Base-by-base conservation (phyloP, 2,888 invertebrate genomes). In the Spisula subtruncata region DNA sequence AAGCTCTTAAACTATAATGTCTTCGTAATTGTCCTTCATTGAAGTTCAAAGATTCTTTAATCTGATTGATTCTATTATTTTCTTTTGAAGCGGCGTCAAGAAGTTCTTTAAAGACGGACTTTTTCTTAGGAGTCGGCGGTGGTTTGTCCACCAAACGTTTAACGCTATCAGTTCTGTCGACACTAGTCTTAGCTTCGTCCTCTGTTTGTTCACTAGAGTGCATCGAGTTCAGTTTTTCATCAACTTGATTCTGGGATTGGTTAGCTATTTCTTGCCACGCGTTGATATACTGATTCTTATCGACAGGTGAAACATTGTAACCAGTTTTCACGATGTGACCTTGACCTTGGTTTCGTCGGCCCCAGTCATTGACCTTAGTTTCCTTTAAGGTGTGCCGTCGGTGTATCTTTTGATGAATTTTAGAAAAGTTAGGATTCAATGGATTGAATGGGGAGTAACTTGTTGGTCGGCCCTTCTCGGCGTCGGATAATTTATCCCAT, bases 31-130 rank as follows among this genome's bases (percentile, higher is more conserved):
- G 8, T 12, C 54, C 56, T 1, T 60, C 83, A 48, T 85, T 51
- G 41, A 87, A 89, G 0, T 85, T 87, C 5, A 91, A 66, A 10
- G 89, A 87, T 71, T 91, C 91, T 83, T 89, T 85, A 5, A 91
- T 89, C 41, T 75, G 75, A 79, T 89, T 91, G n/a, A 87, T 85
- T 48, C 82, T 79, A 18, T 35, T 46, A 32, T 75, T 85, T 56
- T 91, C 91, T 75, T 89, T 89, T 8, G 89, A 87, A 0, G 91
- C 89, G 16, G 87, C 91, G 32, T 91, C 89, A 56, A 91, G 79
- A 20, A 91, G 89, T 71, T 89, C 87, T 81, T 87, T 85, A 14
- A 91, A 75, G 29, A 91, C 32, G 32, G 91, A 91, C 29, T 86
- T 91, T 32, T 83, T 88, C 75, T 83, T 88, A 20, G 87, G 80